phyloP scores from a whole-genome alignment of 1,140 invertebrate species.

The Carcinoscorpius rotundicauda region DNA sequence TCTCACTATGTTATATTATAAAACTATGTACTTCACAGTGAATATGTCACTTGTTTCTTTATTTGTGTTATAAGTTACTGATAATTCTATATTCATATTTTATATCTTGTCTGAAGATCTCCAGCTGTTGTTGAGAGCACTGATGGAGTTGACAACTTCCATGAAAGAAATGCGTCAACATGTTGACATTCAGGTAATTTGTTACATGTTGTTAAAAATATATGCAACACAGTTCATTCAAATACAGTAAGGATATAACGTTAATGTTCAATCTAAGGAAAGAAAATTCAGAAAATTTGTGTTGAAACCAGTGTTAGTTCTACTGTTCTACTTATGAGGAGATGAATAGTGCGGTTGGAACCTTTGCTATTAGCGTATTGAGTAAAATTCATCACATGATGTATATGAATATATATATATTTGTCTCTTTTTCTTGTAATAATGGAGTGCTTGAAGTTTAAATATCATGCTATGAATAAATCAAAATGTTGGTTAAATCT shows the following conservation, averaged over 20 bases:
- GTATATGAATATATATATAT: no score
- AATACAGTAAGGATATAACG: neutral
- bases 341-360: neutral
- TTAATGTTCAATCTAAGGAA: neutral
- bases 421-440: no score
- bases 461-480: no score
- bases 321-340: constrained; percentile 5
- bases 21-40: neutral
- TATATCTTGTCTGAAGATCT: constrained; percentile 11
- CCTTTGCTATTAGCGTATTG: neutral
- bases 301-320: constrained; percentile 3
- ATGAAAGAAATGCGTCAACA: constrained; percentile 18
- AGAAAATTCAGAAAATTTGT: constrained; percentile 7
- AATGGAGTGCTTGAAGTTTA: no score
- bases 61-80: neutral
- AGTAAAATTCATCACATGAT: no score
- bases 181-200: constrained; percentile 20
- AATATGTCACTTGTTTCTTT: neutral
- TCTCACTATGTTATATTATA: neutral
- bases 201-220: constrained; percentile 1
- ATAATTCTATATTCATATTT: neutral
- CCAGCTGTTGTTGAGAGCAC: constrained; percentile 9
- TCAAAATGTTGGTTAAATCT: no score
- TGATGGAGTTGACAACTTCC: constrained; percentile 15
- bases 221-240: neutral